Evolutionary conservation across 2,888 invertebrate genomes (phyloP), one percentile per base, ranked within the genome.

Genomic region (Cerastoderma edule): DNA sequence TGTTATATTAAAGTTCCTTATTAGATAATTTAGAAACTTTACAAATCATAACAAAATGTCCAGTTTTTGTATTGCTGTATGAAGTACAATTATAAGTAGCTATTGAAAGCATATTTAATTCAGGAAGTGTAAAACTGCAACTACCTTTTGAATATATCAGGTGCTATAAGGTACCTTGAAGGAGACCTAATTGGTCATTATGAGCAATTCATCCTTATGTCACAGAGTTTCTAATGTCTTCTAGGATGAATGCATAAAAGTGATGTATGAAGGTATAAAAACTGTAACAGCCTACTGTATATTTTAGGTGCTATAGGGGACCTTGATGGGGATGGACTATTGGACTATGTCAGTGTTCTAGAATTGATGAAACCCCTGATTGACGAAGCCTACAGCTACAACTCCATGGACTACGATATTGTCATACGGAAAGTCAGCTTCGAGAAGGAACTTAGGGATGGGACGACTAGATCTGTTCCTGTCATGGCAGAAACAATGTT

Each of bases 311-410:
- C 66, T 16, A 64, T 82, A 19, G 76, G 76, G 19, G 76, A 82
- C 53, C 33, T 82, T 6, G 76, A 82, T 63, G 78, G 76, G 10
- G 81, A 82, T 66, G 76, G 75, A 10, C n/a, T 68, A 6, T 33
- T 82, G 16, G 81, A 82, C 53, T 82, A 75, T 46, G 50, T 82
- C 24, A 66, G 71, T 66, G 48, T 82, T 6, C 35, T 67, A 5
- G 44, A 67, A 24, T 24, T 30, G 16, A 48, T 19, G 39, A 35
- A 35, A 4, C n/a, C 53, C 3, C 19, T 67, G 30, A n/a, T 30
- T 24, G 70, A 70, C 27, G 22, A 60, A 28, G 56, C 16, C 1
- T 72, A 57, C 28, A 56, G 57, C 19, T 30, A 67, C n/a, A 24
- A 27, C 22, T 33, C 32, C 16, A 32, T 65, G 22, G 30, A 48